These are phyloP conservation scores for Cacatua alba DNA, from an alignment of 2,113 vertebrate species.

Conservation along the genomic window DNA sequence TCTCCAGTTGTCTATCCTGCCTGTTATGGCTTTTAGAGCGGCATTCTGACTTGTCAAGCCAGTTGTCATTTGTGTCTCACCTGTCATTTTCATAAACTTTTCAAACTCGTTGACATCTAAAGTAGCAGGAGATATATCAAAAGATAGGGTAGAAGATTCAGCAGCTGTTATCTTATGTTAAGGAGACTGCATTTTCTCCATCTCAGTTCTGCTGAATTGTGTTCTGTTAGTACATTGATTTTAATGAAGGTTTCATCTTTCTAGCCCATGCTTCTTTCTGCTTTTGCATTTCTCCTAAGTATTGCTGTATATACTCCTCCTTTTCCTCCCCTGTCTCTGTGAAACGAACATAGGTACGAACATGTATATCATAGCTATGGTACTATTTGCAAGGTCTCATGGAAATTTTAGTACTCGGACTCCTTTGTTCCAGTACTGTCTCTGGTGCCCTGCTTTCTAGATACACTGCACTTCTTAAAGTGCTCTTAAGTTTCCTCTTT, in stretches of 20 bases:
- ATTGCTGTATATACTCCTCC: not conserved
- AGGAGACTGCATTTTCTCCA: not conserved
- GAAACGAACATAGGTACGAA: not conserved
- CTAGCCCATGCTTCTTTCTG: not conserved
- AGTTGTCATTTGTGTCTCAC: not conserved
- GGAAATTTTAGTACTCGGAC: not conserved
- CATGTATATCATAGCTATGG: rapidly evolving
- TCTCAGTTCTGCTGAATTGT: not conserved
- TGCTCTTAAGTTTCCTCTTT: not conserved
- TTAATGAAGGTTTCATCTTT: not conserved
- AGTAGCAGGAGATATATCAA: not conserved
- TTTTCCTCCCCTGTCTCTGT: not conserved
- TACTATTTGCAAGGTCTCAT: not conserved
- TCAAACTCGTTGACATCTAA: not conserved
- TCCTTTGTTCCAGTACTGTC: not conserved
- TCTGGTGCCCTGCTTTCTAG: not conserved
- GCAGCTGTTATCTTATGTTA: not conserved
- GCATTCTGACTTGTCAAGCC: not conserved
- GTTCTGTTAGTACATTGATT: not conserved
- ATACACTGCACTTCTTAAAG: not conserved
- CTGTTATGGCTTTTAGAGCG: not conserved
- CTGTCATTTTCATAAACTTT: not conserved
- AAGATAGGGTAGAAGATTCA: not conserved
- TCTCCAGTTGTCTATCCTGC: not conserved
- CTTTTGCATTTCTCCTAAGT: not conserved